These are phyloP conservation scores for Cecidostiba fungosa DNA, from an alignment of 2,888 invertebrate genomes.

Conservation along the genomic window DNA sequence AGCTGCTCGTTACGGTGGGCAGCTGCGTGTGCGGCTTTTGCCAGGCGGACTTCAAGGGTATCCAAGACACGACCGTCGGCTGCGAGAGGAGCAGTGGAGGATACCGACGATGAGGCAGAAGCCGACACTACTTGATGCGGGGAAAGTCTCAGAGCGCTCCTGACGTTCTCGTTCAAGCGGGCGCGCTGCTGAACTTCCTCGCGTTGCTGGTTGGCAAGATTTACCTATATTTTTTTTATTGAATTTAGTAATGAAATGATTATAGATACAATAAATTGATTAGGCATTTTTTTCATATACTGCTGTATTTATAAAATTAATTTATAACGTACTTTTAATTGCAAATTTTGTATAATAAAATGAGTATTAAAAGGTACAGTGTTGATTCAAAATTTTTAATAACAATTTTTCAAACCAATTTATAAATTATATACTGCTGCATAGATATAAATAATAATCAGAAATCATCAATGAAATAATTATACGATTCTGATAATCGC, in stretches of 20 bases:
- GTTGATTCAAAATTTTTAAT: no score
- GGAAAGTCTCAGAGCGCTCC: neutral
- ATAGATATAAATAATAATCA: no score
- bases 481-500: no score
- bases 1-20: constrained; percentile 71
- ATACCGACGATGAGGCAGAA: constrained; percentile 4
- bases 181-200: neutral
- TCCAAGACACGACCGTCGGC: constrained; percentile 75
- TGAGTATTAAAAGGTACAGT: no score
- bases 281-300: no score
- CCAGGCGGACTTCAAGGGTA: constrained; percentile 74
- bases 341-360: no score
- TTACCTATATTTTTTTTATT: constrained; percentile 1
- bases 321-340: neutral
- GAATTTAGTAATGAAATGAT: no score
- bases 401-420: no score
- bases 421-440: no score
- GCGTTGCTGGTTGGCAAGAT: neutral
- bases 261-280: no score
- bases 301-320: neutral
- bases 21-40: constrained; percentile 74
- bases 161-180: constrained; percentile 2
- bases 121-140: constrained; percentile 26
- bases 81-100: constrained; percentile 71
- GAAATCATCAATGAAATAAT: no score